Evolutionary conservation across 2,888 invertebrate species (phyloP), one percentile per base, ranked within the genome.

Genomic region (Sarcophaga subvicina): DNA sequence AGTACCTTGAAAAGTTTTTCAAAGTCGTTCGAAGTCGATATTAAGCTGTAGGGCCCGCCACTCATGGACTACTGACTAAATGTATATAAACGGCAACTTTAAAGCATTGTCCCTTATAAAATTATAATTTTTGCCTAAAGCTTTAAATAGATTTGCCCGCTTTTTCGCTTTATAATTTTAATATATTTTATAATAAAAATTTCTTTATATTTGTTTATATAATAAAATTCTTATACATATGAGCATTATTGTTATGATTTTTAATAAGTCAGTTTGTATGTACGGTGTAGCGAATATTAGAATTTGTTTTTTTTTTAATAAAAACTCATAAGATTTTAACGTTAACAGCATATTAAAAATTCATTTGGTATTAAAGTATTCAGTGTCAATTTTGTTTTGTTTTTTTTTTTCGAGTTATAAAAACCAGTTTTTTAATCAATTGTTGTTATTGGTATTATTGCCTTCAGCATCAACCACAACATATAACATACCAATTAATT

Each of bases 321-420:
- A 37, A 63, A 11, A 73, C 62, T 49, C 20, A 54, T 75, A 25
- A 54, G 37, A 54, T 45, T 22, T 63, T 27, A 77, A 49, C 20
- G 62, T 62, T 69, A 64, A 70, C 22, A n/a, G 60, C 64, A 82
- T 79, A 82, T 85, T 71, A 78, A 14, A 75, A 82, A 82, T 78
- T 85, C 54, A 73, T 78, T 70, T 70, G 54, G 4, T 54, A 54
- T 54, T 14, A 12, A 54, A 54, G 54, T 54, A 54, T 85, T 85
- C 85, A 85, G 79, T 85, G 79, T 76, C 82, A 85, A 70, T 79
- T 71, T 73, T 60, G 8, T 54, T 22, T 20, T 11, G 10, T n/a
- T 27, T 14, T 64, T 22, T 47, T 60, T 25, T 76, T 12, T 1
- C 10, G 17, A 54, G 54, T 14, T 14, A 54, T 12, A 54, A 54